These are phyloP conservation scores for Leuciscus idus DNA, from an alignment of 2,113 vertebrate species.

Conservation along the genomic window DNA sequence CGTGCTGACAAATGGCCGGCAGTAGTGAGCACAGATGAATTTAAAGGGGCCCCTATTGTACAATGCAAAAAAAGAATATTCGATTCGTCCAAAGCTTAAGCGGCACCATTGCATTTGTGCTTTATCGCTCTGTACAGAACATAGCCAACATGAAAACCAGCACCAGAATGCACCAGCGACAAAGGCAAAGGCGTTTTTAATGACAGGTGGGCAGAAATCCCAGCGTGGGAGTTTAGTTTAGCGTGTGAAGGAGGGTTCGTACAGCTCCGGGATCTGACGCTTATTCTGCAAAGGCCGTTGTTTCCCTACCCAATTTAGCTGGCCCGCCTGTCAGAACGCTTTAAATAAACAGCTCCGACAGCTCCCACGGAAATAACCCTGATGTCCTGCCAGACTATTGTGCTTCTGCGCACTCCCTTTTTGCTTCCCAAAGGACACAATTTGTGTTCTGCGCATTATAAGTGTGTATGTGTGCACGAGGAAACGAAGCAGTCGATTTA, in stretches of 20 bases:
- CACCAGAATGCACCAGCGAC: background rate
- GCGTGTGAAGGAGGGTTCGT: slow-evolving; percentile 25
- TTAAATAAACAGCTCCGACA: slow-evolving; percentile 52
- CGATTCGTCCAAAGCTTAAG: background rate
- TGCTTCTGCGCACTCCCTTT: slow-evolving; percentile 27
- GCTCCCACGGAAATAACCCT: slow-evolving; percentile 43
- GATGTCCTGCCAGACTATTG: slow-evolving; percentile 39
- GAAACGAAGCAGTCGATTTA: slow-evolving; percentile 44
- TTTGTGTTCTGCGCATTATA: slow-evolving; percentile 38
- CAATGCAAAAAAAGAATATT: slow-evolving; percentile 14
- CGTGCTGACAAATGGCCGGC: background rate
- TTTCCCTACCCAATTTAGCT: slow-evolving; percentile 44
- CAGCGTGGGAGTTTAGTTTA: slow-evolving; percentile 41
- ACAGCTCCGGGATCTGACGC: slow-evolving; percentile 3
- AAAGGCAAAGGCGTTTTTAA: slow-evolving; percentile 33
- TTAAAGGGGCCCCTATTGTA: background rate
- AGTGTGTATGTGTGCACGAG: background rate
- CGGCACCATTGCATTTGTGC: background rate
- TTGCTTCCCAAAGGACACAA: slow-evolving; percentile 31
- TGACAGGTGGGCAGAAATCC: slow-evolving; percentile 47
- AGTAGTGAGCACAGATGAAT: background rate
- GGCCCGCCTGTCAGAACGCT: slow-evolving; percentile 42
- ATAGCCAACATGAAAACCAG: background rate
- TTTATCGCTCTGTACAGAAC: background rate
- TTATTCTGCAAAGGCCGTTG: slow-evolving; percentile 38